Conservation (phyloP, 1,140 invertebrate species). For the Drosophila arawakana region DNA sequence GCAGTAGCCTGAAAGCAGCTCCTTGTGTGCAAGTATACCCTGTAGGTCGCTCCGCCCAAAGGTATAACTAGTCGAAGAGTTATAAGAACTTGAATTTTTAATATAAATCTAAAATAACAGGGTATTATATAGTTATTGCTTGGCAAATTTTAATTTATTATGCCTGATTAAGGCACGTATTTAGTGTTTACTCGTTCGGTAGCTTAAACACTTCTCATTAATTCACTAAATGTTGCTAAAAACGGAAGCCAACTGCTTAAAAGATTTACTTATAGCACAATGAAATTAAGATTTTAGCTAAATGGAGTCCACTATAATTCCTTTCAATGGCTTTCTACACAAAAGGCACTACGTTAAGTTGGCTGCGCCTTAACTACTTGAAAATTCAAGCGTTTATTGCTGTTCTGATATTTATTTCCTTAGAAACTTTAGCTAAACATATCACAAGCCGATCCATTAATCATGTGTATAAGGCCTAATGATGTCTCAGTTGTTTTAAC, state of each 20-base stretch:
- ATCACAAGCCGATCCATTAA: constrained; percentile 17
- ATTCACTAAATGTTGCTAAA: constrained; percentile 64
- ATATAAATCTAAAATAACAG: not conserved
- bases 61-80: not conserved
- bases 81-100: not conserved
- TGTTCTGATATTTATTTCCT: not conserved
- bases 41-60: not conserved
- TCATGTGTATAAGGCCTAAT: constrained; percentile 39
- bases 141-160: not conserved
- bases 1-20: not conserved
- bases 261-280: constrained; percentile 15
- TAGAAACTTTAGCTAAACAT: not conserved
- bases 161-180: not conserved
- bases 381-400: not conserved
- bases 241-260: constrained; percentile 55
- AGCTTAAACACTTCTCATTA: constrained; percentile 56
- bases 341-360: too few relatives aligned
- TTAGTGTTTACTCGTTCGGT: constrained; percentile 1
- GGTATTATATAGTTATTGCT: constrained; percentile 7
- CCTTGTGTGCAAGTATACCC: constrained; percentile 10
- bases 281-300: not conserved
- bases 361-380: too few relatives aligned
- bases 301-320: too few relatives aligned
- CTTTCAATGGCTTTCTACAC: too few relatives aligned
- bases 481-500: constrained; percentile 23